These are phyloP conservation scores for Panzeria rudis DNA, from an alignment of 2,888 invertebrate species.

Conservation along the genomic window DNA sequence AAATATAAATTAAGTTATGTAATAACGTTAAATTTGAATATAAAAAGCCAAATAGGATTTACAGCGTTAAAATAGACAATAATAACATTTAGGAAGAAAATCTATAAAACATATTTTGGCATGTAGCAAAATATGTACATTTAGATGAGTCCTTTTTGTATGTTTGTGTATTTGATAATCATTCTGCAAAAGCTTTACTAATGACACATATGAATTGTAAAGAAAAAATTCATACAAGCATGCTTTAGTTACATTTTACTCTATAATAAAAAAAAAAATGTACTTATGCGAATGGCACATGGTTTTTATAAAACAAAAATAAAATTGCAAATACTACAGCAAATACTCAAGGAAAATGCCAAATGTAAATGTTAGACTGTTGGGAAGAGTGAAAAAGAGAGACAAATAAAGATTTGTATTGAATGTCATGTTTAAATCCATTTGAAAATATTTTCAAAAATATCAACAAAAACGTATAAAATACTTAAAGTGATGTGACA, in stretches of 20 bases:
- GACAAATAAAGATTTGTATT: conserved; percentile 19
- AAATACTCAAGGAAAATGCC: conserved; percentile 50
- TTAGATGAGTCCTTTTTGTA: neutral
- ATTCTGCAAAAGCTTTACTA: conserved; percentile 51
- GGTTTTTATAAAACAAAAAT: neutral
- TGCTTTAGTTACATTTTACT: conserved; percentile 56
- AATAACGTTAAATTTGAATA: neutral
- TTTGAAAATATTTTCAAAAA: conserved; percentile 66
- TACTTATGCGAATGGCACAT: conserved; percentile 3
- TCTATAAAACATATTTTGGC: neutral
- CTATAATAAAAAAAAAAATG: neutral
- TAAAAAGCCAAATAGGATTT: conserved; percentile 17
- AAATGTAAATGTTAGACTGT: conserved; percentile 46
- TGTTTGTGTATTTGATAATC: conserved; percentile 15
- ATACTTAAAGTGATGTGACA: conserved; percentile 71
- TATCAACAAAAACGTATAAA: conserved; percentile 68
- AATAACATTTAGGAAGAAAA: neutral
- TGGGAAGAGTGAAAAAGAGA: no score
- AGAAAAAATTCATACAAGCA: conserved; percentile 41
- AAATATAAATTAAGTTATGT: conserved; percentile 13
- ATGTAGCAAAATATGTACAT: neutral
- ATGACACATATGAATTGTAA: conserved; percentile 56
- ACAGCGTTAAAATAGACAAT: neutral
- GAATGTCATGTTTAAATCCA: conserved; percentile 63
- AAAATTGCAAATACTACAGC: conserved; percentile 27